phyloP scores from a whole-genome alignment of 1,140 invertebrate species.

The Zaprionus vittiger region DNA sequence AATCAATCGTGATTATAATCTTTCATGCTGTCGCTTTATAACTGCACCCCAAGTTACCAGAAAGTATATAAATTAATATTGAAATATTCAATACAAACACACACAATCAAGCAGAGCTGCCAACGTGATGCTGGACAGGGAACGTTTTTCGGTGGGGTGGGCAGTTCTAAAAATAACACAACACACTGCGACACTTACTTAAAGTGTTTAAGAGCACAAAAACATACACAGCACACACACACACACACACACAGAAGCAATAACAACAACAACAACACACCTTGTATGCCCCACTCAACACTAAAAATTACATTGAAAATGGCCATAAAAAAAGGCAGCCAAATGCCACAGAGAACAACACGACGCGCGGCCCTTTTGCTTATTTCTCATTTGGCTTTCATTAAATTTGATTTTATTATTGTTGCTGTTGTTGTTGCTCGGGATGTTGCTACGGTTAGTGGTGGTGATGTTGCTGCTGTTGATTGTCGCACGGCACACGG shows the following conservation, averaged over 20 bases:
- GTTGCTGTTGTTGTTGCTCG: conserved; percentile 39
- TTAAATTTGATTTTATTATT: conserved; percentile 75
- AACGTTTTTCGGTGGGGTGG: conserved; percentile 13
- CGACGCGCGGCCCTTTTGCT: conserved; percentile 43
- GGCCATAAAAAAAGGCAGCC: conserved; percentile 61
- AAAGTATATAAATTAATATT: background rate
- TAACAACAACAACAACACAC: conserved; percentile 53
- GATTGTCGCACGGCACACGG: conserved; percentile 55
- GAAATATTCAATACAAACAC: background rate
- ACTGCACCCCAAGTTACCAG: background rate
- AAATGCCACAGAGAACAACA: conserved; percentile 40
- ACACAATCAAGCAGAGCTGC: background rate
- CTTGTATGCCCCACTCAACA: conserved; percentile 61
- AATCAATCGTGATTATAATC: background rate
- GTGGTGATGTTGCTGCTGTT: conserved; percentile 38
- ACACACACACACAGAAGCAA: conserved; percentile 25
- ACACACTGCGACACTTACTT: conserved; percentile 64
- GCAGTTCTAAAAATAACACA: conserved; percentile 59
- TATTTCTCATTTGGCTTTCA: conserved; percentile 61
- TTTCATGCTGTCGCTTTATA: background rate
- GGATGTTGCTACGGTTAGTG: conserved; percentile 40
- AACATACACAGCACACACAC: conserved; percentile 19
- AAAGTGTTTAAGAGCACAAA: conserved; percentile 72
- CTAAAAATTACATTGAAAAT: conserved; percentile 78
- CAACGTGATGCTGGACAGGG: conserved; percentile 27